A percentile compares a stretch with the other conserved stretches of the same genome.
Evolutionary conservation across 1,140 invertebrate genomes (phyloP).

Genomic region (Brachionus rotundiformis): DNA sequence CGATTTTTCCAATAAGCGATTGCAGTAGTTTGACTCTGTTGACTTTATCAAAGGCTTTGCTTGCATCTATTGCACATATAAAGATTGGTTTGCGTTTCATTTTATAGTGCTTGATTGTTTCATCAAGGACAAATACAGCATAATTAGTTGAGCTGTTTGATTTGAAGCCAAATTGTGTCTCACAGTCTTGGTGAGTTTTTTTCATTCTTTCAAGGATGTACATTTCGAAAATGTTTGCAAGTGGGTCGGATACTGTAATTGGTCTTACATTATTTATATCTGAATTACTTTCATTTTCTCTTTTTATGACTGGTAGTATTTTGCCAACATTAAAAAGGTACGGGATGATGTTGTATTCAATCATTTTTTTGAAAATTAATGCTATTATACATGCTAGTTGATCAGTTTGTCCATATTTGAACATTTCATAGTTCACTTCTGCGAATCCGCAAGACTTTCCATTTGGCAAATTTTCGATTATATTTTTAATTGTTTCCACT

Average conservation of each 20-base stretch:
- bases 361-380: constrained; percentile 26
- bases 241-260: constrained; percentile 27
- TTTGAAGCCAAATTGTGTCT: constrained; percentile 19
- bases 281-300: not conserved
- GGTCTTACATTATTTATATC: not conserved
- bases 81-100: not conserved
- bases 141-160: not conserved
- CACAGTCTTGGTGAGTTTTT: not conserved
- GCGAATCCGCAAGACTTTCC: constrained; percentile 1
- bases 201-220: not conserved
- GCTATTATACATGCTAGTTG: constrained; percentile 16
- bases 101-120: constrained; percentile 35
- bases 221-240: constrained; percentile 34
- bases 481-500: constrained; percentile 17
- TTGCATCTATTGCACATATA: constrained; percentile 26
- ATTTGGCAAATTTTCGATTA: constrained; percentile 32
- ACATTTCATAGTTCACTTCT: constrained; percentile 22
- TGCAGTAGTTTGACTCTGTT: constrained; percentile 10
- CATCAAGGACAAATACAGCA: not conserved
- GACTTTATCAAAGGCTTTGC: constrained; percentile 16
- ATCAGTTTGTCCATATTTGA: constrained; percentile 38
- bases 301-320: constrained; percentile 5
- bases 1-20: constrained; percentile 6
- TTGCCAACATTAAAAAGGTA: constrained; percentile 25
- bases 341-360: not conserved